A percentile compares a stretch with the other conserved stretches of the same genome.
Evolutionary conservation across 2,797 vertebrate genomes (phyloP).

Genomic region (Enteromius treurensis): DNA sequence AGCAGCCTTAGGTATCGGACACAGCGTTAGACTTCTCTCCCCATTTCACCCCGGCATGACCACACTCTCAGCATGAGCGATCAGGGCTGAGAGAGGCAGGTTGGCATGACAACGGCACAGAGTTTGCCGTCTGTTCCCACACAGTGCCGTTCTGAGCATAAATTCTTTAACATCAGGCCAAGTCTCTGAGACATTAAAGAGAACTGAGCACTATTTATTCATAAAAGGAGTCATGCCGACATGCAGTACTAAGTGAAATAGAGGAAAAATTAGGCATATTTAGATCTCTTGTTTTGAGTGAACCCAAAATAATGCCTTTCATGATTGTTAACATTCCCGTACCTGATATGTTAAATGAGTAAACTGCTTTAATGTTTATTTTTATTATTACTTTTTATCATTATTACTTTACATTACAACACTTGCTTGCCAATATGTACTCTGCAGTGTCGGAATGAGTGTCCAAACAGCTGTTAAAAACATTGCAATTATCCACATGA

Average conservation of each 20-base stretch:
- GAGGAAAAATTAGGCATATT: neutral
- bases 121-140: conserved; percentile 49
- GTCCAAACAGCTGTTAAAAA: neutral
- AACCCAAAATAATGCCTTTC: neutral
- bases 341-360: neutral
- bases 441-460: neutral
- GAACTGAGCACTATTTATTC: conserved; percentile 46
- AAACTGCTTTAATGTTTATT: neutral
- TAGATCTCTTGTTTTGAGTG: neutral
- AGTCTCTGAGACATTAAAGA: conserved; percentile 58
- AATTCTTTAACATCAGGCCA: conserved; percentile 54
- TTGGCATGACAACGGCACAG: conserved; percentile 61
- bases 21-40: conserved; percentile 23
- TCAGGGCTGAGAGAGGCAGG: conserved; percentile 48
- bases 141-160: conserved; percentile 49
- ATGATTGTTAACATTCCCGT: neutral
- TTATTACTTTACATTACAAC: neutral
- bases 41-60: conserved; percentile 41
- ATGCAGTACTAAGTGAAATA: neutral
- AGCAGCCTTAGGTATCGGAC: conserved; percentile 10
- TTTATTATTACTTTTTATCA: neutral
- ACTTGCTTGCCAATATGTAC: neutral
- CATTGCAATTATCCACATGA: neutral
- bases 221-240: conserved; percentile 29
- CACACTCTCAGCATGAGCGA: conserved; percentile 32